Evolutionary conservation across 2,888 invertebrate species (phyloP).

Genomic region (Junonia oenone): DNA sequence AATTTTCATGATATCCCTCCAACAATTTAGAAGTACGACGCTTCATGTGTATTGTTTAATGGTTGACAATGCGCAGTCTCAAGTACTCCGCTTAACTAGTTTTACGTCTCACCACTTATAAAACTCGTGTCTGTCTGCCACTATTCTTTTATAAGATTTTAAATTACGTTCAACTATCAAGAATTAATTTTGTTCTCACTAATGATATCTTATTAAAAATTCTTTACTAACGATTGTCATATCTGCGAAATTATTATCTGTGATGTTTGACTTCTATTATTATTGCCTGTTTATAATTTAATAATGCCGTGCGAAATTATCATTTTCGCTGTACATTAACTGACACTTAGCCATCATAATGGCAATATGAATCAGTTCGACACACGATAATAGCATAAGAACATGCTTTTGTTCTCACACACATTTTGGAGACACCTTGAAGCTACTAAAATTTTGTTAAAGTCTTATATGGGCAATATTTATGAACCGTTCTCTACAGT

Average conservation of each 20-base stretch:
- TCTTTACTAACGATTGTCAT: not conserved
- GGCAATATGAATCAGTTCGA: not conserved
- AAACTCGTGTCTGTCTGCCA: conserved; percentile 46
- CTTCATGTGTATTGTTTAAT: conserved; percentile 19
- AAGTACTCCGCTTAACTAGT: conserved; percentile 40
- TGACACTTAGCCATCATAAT: not conserved
- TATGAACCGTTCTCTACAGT: not conserved
- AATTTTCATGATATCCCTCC: conserved; percentile 10
- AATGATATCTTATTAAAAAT: not conserved
- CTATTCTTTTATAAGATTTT: conserved; percentile 34
- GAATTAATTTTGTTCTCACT: not conserved
- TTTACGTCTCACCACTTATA: conserved; percentile 57
- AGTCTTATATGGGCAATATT: no score
- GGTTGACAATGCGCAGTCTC: conserved; percentile 25
- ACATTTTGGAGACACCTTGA: no score
- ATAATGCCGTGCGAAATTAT: not conserved
- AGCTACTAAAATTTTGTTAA: no score
- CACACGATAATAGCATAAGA: no score
- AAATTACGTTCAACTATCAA: conserved; percentile 31
- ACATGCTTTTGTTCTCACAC: no score
- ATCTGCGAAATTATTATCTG: not conserved
- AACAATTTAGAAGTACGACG: conserved; percentile 15
- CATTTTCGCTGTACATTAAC: not conserved
- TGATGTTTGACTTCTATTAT: not conserved
- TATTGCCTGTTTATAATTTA: not conserved